phyloP scores from a whole-genome alignment of 2,888 invertebrate genomes.

The Ernsta delagoae region DNA sequence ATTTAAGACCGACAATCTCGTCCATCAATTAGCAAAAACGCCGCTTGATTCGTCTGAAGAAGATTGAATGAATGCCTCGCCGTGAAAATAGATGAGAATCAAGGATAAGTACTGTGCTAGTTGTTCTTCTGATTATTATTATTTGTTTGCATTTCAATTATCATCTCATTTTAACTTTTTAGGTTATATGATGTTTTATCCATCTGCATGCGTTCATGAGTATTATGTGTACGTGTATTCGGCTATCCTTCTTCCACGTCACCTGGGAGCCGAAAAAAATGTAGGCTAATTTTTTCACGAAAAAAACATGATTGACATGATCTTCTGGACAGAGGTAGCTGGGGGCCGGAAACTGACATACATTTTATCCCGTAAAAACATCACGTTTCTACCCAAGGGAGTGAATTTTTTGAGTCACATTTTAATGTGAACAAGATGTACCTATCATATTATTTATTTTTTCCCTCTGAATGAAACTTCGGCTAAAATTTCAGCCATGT shows the following conservation, averaged over 20 bases:
- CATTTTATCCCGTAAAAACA: too few relatives aligned
- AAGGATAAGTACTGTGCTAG: conserved; percentile 11
- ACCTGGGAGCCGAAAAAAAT: background rate
- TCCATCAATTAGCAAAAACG: conserved; percentile 38
- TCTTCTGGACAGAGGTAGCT: background rate
- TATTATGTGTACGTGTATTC: too few relatives aligned
- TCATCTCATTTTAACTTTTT: background rate
- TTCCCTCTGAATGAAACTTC: too few relatives aligned
- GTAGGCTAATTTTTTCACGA: background rate
- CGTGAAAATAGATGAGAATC: conserved; percentile 24
- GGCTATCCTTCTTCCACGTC: background rate
- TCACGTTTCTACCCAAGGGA: too few relatives aligned
- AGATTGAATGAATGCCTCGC: conserved; percentile 27
- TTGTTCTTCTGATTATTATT: background rate
- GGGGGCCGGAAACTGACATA: too few relatives aligned
- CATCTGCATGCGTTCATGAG: background rate
- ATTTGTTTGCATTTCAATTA: background rate
- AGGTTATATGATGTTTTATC: background rate
- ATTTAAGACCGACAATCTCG: conserved; percentile 37
- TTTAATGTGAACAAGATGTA: too few relatives aligned
- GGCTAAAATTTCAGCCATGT: too few relatives aligned
- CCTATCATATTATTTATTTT: too few relatives aligned
- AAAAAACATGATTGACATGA: background rate
- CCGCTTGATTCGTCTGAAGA: conserved; percentile 35
- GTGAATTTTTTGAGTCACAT: too few relatives aligned